A percentile compares a stretch with the other conserved stretches of the same genome.
Evolutionary conservation across 2,113 vertebrate species (phyloP).

Genomic region (Fulmarus glacialis): DNA sequence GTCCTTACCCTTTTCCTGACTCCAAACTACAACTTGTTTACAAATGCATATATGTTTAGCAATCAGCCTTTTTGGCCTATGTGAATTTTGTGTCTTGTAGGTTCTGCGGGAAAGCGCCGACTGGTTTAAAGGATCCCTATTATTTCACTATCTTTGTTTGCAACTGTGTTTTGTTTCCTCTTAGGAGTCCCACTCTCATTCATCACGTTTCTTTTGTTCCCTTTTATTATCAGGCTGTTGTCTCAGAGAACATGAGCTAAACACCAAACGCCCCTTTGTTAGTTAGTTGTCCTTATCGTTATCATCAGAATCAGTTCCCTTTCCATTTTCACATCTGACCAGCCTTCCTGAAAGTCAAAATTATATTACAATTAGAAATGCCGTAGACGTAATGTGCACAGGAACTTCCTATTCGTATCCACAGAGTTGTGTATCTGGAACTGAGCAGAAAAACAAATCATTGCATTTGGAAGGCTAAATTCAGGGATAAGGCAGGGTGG

Average conservation of each 20-base stretch:
- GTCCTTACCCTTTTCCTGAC: neutral
- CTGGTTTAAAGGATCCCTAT: neutral
- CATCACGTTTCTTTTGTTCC: constrained; percentile 42
- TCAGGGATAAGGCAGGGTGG: neutral
- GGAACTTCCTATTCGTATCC: neutral
- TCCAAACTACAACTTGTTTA: neutral
- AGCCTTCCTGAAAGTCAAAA: constrained; percentile 43
- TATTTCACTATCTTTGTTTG: constrained; percentile 2
- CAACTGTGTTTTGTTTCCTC: neutral
- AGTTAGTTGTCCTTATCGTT: neutral
- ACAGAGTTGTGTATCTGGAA: neutral
- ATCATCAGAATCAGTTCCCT: constrained; percentile 48
- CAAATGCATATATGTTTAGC: neutral
- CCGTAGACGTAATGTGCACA: neutral
- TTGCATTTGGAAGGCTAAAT: neutral
- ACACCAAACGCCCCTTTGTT: neutral
- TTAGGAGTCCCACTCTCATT: constrained; percentile 13
- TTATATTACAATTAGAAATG: neutral
- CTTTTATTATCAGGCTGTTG: neutral
- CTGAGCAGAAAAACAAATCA: neutral
- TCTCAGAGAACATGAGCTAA: constrained; percentile 33
- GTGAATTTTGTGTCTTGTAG: neutral
- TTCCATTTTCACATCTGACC: neutral
- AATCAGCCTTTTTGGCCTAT: neutral
- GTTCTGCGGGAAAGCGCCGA: neutral